phyloP scores from a whole-genome alignment of 92 coral and sea anemone species.

The Siderastrea siderea region DNA sequence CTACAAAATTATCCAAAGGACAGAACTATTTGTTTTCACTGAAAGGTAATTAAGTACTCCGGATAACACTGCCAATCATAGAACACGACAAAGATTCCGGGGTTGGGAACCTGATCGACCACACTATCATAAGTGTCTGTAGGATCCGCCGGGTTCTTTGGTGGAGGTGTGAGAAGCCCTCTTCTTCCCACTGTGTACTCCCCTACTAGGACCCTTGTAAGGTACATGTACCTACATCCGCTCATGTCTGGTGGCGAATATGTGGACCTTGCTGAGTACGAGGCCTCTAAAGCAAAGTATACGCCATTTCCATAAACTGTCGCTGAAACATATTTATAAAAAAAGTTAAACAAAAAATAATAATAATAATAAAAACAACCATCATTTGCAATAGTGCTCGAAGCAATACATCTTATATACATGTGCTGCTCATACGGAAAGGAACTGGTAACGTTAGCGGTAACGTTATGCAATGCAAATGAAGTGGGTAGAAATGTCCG shows the following conservation, averaged over 20 bases:
- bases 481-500: too few relatives aligned
- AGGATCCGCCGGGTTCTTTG: constrained; percentile 42
- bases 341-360: not conserved
- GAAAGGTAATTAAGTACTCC: constrained; percentile 79
- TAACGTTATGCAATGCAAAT: too few relatives aligned
- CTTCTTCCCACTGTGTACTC: constrained; percentile 66
- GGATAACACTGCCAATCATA: constrained; percentile 82
- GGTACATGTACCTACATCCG: constrained; percentile 75
- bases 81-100: constrained; percentile 67
- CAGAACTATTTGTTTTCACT: constrained; percentile 6
- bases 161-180: constrained; percentile 70
- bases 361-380: not conserved
- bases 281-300: constrained; percentile 74
- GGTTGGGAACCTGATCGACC: constrained; percentile 67
- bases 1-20: not conserved
- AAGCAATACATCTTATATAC: too few relatives aligned
- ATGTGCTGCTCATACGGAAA: too few relatives aligned
- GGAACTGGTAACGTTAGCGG: too few relatives aligned
- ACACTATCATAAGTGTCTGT: constrained; percentile 70
- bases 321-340: constrained; percentile 5
- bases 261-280: constrained; percentile 59
- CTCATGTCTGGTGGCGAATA: constrained; percentile 65
- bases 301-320: constrained; percentile 79
- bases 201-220: constrained; percentile 77
- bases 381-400: not conserved